These are phyloP conservation scores for Campylomormyrus numenius DNA, from an alignment of 2,113 vertebrate species.

Conservation along the genomic window DNA sequence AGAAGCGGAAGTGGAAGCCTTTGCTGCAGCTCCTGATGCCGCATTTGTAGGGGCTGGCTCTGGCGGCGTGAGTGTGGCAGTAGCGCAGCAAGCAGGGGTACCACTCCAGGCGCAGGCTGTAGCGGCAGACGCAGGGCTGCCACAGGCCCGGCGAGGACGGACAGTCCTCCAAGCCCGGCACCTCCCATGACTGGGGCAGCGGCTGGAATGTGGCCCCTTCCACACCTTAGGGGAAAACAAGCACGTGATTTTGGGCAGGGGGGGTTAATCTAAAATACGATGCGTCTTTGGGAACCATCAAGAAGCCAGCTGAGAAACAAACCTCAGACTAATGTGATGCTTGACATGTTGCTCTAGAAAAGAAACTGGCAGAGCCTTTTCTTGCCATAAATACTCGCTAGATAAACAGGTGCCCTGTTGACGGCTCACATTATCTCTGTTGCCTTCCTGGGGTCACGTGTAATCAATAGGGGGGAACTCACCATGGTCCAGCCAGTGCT, in stretches of 20 bases:
- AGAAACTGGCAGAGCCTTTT: not conserved
- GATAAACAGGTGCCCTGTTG: not conserved
- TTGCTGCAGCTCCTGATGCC: constrained; percentile 98
- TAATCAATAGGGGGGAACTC: constrained; percentile 2
- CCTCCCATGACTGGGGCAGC: constrained; percentile 59
- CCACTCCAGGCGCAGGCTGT: constrained; percentile 83
- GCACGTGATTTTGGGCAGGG: not conserved
- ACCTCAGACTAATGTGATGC: not conserved
- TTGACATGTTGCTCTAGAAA: not conserved
- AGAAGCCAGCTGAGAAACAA: not conserved
- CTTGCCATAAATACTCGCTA: not conserved
- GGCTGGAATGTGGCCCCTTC: constrained; percentile 81
- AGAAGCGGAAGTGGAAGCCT: constrained; percentile 80
- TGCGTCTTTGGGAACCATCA: not conserved
- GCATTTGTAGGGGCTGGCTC: constrained; percentile 79
- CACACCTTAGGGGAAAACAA: constrained; percentile 63
- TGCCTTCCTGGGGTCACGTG: not conserved
- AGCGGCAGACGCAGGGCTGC: constrained; percentile 79
- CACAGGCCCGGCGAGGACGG: constrained; percentile 64
- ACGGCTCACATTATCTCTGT: not conserved
- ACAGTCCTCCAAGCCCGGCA: constrained; percentile 67
- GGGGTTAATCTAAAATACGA: not conserved
- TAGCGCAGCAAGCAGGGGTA: constrained; percentile 96
- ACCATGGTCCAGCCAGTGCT: constrained; percentile 83
- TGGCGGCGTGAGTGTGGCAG: constrained; percentile 74